A percentile compares a stretch with the other conserved stretches of the same genome.
Evolutionary conservation across 2,113 vertebrate species (phyloP).

Genomic region (Epinephelus moara): DNA sequence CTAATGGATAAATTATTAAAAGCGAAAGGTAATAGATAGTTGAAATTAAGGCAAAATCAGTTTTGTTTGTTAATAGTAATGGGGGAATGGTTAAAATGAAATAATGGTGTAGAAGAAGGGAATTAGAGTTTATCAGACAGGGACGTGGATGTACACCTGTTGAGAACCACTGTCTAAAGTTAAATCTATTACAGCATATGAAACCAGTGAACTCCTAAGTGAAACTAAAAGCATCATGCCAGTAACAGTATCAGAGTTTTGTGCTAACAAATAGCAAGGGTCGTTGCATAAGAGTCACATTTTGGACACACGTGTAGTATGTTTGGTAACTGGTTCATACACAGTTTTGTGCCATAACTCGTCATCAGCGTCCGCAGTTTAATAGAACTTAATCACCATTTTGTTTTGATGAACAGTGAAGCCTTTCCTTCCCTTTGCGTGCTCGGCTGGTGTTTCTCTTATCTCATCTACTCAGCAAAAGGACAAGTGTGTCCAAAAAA

Average conservation of each 20-base stretch:
- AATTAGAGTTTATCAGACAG: neutral
- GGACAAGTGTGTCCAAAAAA: slow-evolving; percentile 6
- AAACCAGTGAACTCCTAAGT: neutral
- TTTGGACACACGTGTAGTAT: neutral
- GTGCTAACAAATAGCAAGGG: neutral
- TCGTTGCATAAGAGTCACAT: neutral
- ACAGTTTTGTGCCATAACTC: neutral
- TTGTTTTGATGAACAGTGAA: neutral
- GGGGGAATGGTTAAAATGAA: neutral
- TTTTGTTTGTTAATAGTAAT: neutral
- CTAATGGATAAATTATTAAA: too few species aligned
- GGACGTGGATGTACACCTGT: neutral
- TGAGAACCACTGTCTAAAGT: neutral
- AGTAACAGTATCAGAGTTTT: neutral
- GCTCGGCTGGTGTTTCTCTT: neutral
- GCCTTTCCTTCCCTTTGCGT: slow-evolving; percentile 11
- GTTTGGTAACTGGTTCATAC: neutral
- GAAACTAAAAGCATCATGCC: neutral
- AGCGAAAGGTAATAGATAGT: neutral
- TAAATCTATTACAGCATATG: neutral
- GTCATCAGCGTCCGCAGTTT: neutral
- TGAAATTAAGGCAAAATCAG: neutral
- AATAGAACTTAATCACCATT: slow-evolving; percentile 2
- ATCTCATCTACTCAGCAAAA: slow-evolving; percentile 40
- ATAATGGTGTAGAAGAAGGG: neutral